These are phyloP conservation scores for Pollenia amentaria DNA, from an alignment of 2,888 invertebrate species.

Conservation along the genomic window DNA sequence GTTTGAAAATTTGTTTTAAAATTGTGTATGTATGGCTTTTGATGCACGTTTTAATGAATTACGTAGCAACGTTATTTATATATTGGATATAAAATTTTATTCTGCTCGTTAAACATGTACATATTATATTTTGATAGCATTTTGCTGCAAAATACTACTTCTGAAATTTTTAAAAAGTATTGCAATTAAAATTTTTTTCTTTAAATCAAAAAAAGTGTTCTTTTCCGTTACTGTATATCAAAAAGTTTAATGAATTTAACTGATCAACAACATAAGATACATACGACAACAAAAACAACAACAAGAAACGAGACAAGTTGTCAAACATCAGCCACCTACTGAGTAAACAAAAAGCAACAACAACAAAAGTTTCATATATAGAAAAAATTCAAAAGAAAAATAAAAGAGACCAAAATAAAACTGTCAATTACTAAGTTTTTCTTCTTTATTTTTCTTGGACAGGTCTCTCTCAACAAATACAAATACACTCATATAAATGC, in stretches of 20 bases:
- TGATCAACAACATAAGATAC: constrained; percentile 70
- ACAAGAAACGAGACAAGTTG: constrained; percentile 72
- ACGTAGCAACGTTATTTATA: too few species aligned
- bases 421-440: constrained; percentile 70
- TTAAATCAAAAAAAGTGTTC: constrained; percentile 7
- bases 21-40: too few species aligned
- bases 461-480: constrained; percentile 12
- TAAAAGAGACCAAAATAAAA: constrained; percentile 66
- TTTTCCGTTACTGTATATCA: constrained; percentile 3
- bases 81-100: too few species aligned
- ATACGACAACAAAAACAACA: constrained; percentile 59
- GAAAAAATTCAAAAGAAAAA: constrained; percentile 30
- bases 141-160: too few species aligned
- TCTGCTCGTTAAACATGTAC: too few species aligned
- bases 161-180: too few species aligned
- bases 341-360: constrained; percentile 62
- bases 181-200: not conserved
- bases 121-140: too few species aligned
- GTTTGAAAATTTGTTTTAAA: too few species aligned
- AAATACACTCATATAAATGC: not conserved
- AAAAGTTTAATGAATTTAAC: constrained; percentile 70
- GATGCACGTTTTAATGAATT: too few species aligned
- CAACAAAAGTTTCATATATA: constrained; percentile 18
- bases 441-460: constrained; percentile 54
- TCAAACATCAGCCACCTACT: constrained; percentile 73